phyloP scores from a whole-genome alignment of 2,888 invertebrate genomes.

The Hyposoter dolosus region DNA sequence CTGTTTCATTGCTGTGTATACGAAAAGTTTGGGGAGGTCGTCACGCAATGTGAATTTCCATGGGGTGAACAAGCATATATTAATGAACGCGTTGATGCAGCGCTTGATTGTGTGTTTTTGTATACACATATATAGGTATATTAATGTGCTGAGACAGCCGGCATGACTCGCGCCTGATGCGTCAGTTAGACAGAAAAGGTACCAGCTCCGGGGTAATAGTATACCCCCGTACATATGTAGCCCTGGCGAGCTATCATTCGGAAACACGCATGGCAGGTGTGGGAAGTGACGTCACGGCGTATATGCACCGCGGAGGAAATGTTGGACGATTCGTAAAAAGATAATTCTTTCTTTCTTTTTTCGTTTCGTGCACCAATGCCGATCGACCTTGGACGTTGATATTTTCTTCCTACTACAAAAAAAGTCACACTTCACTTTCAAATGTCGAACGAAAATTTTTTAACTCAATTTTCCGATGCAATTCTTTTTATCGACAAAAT shows the following conservation, averaged over 20 bases:
- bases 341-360: slow-evolving; percentile 32
- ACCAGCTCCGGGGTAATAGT: slow-evolving; percentile 73
- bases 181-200: slow-evolving; percentile 70
- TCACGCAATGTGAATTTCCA: slow-evolving; percentile 78
- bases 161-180: slow-evolving; percentile 61
- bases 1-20: slow-evolving; percentile 52
- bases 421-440: neutral
- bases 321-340: slow-evolving; percentile 46
- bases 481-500: too few relatives aligned
- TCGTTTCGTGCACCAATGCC: slow-evolving; percentile 14
- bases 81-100: slow-evolving; percentile 52
- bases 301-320: slow-evolving; percentile 48
- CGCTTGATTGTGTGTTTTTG: slow-evolving; percentile 35
- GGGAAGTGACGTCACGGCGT: slow-evolving; percentile 80
- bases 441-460: neutral
- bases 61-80: slow-evolving; percentile 72
- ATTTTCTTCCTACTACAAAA: neutral
- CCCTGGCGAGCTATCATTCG: slow-evolving; percentile 78
- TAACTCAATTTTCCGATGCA: too few relatives aligned
- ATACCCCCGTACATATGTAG: slow-evolving; percentile 71
- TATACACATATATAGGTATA: slow-evolving; percentile 7
- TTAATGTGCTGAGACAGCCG: slow-evolving; percentile 48
- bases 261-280: slow-evolving; percentile 84
- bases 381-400: slow-evolving; percentile 40
- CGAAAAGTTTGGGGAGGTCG: slow-evolving; percentile 76